Evolutionary conservation across 1,140 invertebrate species (phyloP).

Genomic region (Linepithema humile): DNA sequence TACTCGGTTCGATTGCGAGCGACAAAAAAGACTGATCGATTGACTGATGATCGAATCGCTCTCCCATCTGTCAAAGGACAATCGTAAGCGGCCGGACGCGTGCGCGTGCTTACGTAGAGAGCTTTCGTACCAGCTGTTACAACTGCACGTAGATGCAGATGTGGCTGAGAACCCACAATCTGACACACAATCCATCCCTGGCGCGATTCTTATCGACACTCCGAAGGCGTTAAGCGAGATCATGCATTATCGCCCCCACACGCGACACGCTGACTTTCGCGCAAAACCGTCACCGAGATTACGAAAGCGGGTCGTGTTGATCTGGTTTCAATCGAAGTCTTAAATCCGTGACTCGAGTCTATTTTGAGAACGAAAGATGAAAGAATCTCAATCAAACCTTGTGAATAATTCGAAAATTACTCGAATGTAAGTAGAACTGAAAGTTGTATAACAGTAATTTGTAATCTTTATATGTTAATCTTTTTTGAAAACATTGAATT

Average conservation of each 20-base stretch:
- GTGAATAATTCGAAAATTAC: not conserved
- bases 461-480: no score
- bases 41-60: conserved; percentile 26
- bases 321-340: conserved; percentile 14
- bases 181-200: conserved; percentile 63
- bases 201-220: conserved; percentile 56
- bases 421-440: not conserved
- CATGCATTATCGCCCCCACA: conserved; percentile 42
- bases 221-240: conserved; percentile 31
- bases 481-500: not conserved
- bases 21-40: not conserved
- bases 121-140: conserved; percentile 63
- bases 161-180: conserved; percentile 61
- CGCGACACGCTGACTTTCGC: conserved; percentile 16
- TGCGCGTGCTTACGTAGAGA: conserved; percentile 64
- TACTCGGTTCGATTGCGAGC: not conserved
- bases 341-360: not conserved
- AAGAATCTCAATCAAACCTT: not conserved
- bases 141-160: conserved; percentile 59
- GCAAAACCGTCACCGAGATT: not conserved
- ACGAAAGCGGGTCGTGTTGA: not conserved
- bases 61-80: conserved; percentile 59
- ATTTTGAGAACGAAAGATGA: conserved; percentile 4
- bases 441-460: not conserved
- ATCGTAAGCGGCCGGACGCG: conserved; percentile 31